Evolutionary conservation across 35 echinoderm and acorn worm genomes (phyloP), one percentile per base, ranked within the genome.

Genomic region (Hemicentrotus pulcherrimus): DNA sequence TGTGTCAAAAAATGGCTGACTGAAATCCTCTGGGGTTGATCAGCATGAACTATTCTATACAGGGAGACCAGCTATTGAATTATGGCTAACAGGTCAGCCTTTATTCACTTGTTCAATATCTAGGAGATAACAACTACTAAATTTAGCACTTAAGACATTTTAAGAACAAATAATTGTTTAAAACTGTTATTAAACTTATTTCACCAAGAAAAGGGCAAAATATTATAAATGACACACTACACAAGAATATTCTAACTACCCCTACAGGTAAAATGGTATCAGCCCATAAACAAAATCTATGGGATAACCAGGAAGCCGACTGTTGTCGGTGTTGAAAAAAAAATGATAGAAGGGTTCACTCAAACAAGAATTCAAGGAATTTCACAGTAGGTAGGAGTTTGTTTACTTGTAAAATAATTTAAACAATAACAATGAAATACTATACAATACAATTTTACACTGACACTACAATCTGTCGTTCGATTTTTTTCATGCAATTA

Each of bases 211-310:
- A 78, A 28, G 65, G 22, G 65, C 22, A 10, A 59, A 59, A 1
- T 41, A 41, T 41, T 41, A 41, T 41, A 13, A 59, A 59, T 14
- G 5, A 78, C 5, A 28, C 22, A 78, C 7, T 4, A 22, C 22
- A 7, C 65, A 78, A 47, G 31, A 18, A 45, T 46, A 30, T 5
- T 58, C 9, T 14, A n/a, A 58, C 18, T 22, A 58, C 91, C 91
- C 91, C 91, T 93, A 58, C 48, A 93, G 9, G 48, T 15, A 93
- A 50, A 93, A 58, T 93, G 91, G 91, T 93, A 48, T 93, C 45
- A 50, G 24, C 91, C 91, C 32, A 93, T 93, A 93, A 93, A 93
- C 91, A 93, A 93, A 55, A 93, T 93, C 91, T 58, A 22, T 16
- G 46, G 32, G 46, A 93, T 46, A 93, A 93, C 91, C 91, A 93